Evolutionary conservation across 2,113 vertebrate species (phyloP), one percentile per base, ranked within the genome.

Genomic region (Strix aluco): DNA sequence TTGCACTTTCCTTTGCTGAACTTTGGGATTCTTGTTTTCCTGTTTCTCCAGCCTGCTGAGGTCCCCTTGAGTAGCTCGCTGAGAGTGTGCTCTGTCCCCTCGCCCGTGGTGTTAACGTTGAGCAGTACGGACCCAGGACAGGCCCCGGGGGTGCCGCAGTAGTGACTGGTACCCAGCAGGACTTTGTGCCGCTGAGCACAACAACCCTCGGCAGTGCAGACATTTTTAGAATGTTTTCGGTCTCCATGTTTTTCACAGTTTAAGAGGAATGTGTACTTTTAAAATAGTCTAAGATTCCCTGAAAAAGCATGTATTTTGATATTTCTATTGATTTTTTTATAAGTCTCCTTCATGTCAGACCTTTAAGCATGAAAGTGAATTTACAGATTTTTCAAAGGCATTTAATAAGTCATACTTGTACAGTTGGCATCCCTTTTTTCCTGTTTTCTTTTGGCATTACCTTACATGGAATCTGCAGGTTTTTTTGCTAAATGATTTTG

Each of bases 341-440:
- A 95, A 86, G 74, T 87, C 73, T 96, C 97, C 98, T 97, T 97
- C 88, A 46, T 87, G 93, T 97, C 79, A 89, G 91, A 95, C 92
- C 94, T 97, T 88, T 73, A 91, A 89, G 46, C n/a, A 80, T 97
- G 92, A 92, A 96, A 96, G 40, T 52, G 92, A 97, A 74, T 97
- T 97, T 97, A 94, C 77, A 97, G 89, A 89, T 96, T 97, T 98
- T 98, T 93, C 93, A 91, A 95, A 96, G 78, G 83, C 88, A 95
- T 98, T 98, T 97, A 98, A 94, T 97, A 97, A 97, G 92, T 90
- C 83, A 32, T 87, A 84, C 63, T 97, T 97, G 86, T 97, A 96
- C 94, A 97, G 88, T 97, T 86, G 73, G 32, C 61, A 88, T 95
- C 66, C 13, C 40, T 93, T 97, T 96, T 94, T 95, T 91, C 65